Conservation (phyloP, 2,888 invertebrate species). For the Ametastegia equiseti region DNA sequence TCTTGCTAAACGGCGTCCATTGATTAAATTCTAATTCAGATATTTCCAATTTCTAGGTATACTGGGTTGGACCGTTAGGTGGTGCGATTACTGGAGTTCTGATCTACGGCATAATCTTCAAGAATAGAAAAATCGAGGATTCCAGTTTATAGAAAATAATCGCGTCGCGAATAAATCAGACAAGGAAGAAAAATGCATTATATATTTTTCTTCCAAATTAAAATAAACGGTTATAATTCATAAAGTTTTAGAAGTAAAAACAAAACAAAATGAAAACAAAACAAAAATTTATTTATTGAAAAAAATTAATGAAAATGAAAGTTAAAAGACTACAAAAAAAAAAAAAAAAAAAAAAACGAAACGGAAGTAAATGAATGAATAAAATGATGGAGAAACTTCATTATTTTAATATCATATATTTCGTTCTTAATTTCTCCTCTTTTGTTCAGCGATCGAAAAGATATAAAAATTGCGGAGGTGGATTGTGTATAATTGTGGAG, state of each 20-base stretch:
- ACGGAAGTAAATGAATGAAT: no score
- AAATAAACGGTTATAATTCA: no score
- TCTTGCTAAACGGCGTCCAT: no score
- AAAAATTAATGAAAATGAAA: no score
- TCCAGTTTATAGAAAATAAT: background rate
- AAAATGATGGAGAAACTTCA: background rate
- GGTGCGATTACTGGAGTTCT: constrained; percentile 74
- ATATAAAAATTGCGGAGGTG: background rate
- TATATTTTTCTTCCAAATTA: no score
- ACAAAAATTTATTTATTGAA: no score
- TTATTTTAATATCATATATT: background rate
- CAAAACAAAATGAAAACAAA: no score
- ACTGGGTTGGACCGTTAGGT: constrained; percentile 82
- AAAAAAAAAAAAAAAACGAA: no score
- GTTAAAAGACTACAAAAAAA: no score
- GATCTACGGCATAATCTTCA: constrained; percentile 72
- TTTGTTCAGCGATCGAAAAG: background rate
- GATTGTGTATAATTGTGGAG: background rate
- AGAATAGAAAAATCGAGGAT: background rate
- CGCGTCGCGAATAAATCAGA: background rate
- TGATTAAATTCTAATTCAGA: background rate
- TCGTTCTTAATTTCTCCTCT: background rate
- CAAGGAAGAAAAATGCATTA: no score
- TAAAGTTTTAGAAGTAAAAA: no score
- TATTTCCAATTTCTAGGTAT: constrained; percentile 75